Evolutionary conservation across 1,140 invertebrate genomes (phyloP), one percentile per base, ranked within the genome.

Genomic region (Heliconius himera): DNA sequence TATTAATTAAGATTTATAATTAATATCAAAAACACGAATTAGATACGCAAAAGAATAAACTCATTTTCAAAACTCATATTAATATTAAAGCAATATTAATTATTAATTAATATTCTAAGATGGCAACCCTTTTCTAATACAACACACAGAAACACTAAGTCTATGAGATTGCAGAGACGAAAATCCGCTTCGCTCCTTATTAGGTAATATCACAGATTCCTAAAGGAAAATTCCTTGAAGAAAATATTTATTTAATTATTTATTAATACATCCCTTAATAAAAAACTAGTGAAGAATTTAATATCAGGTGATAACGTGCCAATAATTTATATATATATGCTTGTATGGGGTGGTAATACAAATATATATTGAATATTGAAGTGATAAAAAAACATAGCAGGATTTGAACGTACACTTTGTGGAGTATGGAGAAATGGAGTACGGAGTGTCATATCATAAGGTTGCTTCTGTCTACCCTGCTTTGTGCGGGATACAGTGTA

Each of bases 121-220:
- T 72, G 71, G 60, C 60, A 66, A 66, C 60, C 60, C 22, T 26
- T 29, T 66, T 66, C 60, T 66, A 66, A 66, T 66, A 66, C 60
- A 66, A 66, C 60, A 66, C 5, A 13, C 56, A 49, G 46, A 78
- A n/a, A 66, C 73, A 81, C 74, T 76, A 70, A 88, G 84, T 79
- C 89, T 90, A 88, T 80, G 88, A 90, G 87, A 88, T 86, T 84
- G 82, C 85, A 84, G 79, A 84, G 77, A 73, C 79, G 73, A 76
- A 75, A 46, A 20, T 74, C 79, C 86, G 82, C 78, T 76, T 83
- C 80, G 87, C 87, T 91, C 86, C 92, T 91, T 92, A 93, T 90
- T 87, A 89, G 90, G 90, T 93, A 93, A 93, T 93, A 93, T 93
- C 91, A 93, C 92, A 93, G 92, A 92, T 93, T 91, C 87, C 90